phyloP scores from a whole-genome alignment of 2,113 vertebrate species.

The Melanerpes formicivorus region DNA sequence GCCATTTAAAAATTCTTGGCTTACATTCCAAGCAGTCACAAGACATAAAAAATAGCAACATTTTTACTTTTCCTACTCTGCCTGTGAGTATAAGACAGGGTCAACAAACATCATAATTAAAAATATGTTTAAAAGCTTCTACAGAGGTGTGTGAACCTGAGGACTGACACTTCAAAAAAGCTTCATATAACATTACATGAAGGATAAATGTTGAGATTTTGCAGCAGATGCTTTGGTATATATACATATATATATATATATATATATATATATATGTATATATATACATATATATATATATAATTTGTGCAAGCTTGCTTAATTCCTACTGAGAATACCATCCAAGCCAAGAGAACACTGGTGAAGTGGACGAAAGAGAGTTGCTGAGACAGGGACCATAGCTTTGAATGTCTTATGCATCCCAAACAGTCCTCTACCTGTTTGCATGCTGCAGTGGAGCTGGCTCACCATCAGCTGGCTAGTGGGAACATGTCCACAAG shows the following conservation, averaged over 20 bases:
- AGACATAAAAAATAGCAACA: neutral
- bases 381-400: neutral
- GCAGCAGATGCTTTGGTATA: neutral
- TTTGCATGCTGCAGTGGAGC: neutral
- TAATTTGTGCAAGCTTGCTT: neutral
- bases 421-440: neutral
- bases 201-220: neutral
- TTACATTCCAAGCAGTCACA: neutral
- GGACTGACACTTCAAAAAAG: neutral
- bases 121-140: neutral
- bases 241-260: neutral
- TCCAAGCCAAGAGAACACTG: neutral
- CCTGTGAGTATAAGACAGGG: neutral
- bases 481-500: rapidly evolving
- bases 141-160: neutral
- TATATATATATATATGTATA: too few relatives aligned
- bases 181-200: neutral
- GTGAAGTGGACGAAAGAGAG: neutral
- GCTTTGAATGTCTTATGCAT: neutral
- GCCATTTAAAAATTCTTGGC: neutral
- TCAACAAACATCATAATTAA: neutral
- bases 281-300: too few relatives aligned
- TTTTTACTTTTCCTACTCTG: neutral
- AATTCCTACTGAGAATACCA: neutral
- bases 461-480: neutral